Percentiles rank a stretch among this genome's conserved stretches.
These are phyloP conservation scores for Andricus quercusramuli DNA, from an alignment of 2,888 invertebrate species.

Conservation along the genomic window DNA sequence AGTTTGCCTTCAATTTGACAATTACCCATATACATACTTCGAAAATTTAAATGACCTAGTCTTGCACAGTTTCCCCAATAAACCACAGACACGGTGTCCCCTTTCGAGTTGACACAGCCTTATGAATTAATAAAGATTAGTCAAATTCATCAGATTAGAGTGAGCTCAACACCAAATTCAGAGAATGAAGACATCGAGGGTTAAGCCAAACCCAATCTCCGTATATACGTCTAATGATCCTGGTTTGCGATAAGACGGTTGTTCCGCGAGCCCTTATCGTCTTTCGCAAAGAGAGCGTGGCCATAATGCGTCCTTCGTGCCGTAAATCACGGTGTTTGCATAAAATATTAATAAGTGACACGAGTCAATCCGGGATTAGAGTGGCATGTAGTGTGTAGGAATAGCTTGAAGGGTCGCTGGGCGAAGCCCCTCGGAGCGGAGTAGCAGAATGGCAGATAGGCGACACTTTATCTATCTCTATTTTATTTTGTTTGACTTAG, in stretches of 20 bases:
- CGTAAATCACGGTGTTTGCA: constrained; percentile 78
- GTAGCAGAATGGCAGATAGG: constrained; percentile 50
- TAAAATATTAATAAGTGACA: constrained; percentile 79
- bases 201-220: neutral
- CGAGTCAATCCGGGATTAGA: constrained; percentile 78
- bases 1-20: no score
- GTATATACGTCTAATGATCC: constrained; percentile 17
- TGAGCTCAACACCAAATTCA: constrained; percentile 6
- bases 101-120: neutral
- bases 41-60: no score
- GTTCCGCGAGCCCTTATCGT: constrained; percentile 66
- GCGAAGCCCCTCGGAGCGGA: constrained; percentile 44
- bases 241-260: constrained; percentile 56
- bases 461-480: constrained; percentile 77
- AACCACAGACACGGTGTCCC: neutral
- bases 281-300: constrained; percentile 57
- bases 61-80: no score
- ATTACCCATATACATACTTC: no score
- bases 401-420: constrained; percentile 32
- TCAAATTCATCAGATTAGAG: constrained; percentile 27
- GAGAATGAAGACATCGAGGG: constrained; percentile 28
- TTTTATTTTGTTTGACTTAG: constrained; percentile 76
- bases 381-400: constrained; percentile 54
- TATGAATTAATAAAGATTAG: constrained; percentile 34
- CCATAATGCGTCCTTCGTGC: constrained; percentile 62